phyloP scores from a whole-genome alignment of 2,113 vertebrate species.

The Falco punctatus region DNA sequence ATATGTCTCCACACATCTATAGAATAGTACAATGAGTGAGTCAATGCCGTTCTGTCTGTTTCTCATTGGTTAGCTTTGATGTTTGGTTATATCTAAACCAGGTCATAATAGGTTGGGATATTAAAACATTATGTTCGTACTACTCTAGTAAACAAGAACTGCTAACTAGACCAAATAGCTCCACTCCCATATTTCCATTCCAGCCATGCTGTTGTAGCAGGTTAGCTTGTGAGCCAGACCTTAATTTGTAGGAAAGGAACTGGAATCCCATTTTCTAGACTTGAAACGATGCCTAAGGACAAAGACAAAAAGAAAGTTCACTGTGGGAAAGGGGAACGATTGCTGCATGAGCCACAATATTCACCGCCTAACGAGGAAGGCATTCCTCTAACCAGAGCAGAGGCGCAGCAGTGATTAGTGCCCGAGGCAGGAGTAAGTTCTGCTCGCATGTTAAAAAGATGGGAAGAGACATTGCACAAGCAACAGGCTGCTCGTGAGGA shows the following conservation, averaged over 20 bases:
- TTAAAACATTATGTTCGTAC: constrained; percentile 61
- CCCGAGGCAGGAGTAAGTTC: not conserved
- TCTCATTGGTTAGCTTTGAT: constrained; percentile 60
- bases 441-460: not conserved
- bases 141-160: constrained; percentile 50
- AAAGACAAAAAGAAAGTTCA: not conserved
- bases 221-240: not conserved
- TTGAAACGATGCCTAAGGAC: not conserved
- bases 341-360: not conserved
- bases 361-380: not conserved
- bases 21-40: not conserved
- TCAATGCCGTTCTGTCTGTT: constrained; percentile 43
- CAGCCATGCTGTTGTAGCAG: not conserved
- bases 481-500: not conserved
- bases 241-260: not conserved
- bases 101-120: constrained; percentile 45
- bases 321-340: not conserved
- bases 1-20: constrained; percentile 13
- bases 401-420: not conserved
- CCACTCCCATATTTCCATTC: constrained; percentile 5
- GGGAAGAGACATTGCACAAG: not conserved
- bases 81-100: constrained; percentile 56
- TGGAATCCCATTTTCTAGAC: not conserved
- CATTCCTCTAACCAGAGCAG: not conserved
- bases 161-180: constrained; percentile 41